Base-by-base conservation (phyloP, 2,888 invertebrate genomes). In the Nomada flava region DNA sequence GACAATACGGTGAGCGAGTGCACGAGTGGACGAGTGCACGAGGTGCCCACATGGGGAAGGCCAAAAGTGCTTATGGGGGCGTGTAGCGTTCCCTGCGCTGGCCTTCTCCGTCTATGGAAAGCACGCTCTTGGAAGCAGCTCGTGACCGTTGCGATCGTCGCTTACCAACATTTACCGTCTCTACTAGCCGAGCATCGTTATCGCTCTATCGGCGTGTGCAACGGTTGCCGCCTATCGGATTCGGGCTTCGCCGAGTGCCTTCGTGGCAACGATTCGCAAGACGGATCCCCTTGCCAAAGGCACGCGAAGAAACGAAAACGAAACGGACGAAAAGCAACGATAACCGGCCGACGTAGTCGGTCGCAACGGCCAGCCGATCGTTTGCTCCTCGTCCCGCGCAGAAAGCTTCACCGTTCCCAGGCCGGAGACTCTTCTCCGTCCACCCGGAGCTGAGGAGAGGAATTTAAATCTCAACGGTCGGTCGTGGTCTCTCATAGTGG, bases 401-500 rank as follows among this genome's bases (percentile, higher is more conserved):
- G 64, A 63, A 83, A 83, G 79, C 80, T 81, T 76, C 76, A 71
- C 64, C 83, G 90, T 91, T 92, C 91, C 90, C 91, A 91, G 88
- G 91, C 89, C 85, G 82, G 85, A 85, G 85, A 80, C 77, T 84
- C 86, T 80, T 86, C 90, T 85, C 87, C 86, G 69, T 84, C 78
- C 69, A 65, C 63, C 64, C 86, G 73, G 88, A 47, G 36, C 36
- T 36, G 36, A 36, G 36, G 47, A 88, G 89, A 90, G 91, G 93
- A 93, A 93, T 93, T 93, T 92, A 92, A 93, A 92, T 93, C 93
- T 92, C 93, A 93, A 93, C 93, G 91, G 93, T 93, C 93, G 91
- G 88, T 82, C 74, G 79, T 83, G 76, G 79, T 78, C 81, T 82
- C 86, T 86, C 88, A 87, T 86, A 86, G 89, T 90, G 89, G 87